Evolutionary conservation across 2,888 invertebrate genomes (phyloP), one percentile per base, ranked within the genome.

Genomic region (Leistus spinibarbis): DNA sequence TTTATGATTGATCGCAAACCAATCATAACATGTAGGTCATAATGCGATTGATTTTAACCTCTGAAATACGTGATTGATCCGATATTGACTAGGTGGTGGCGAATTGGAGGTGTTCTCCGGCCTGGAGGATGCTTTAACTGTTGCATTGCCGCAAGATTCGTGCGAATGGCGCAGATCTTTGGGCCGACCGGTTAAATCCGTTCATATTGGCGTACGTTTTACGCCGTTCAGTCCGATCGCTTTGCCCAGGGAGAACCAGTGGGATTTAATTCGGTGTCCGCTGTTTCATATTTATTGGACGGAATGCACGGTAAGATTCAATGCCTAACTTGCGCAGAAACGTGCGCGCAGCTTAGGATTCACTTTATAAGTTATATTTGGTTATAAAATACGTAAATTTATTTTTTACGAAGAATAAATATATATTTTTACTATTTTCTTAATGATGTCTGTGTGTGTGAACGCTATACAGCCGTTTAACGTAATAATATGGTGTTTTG

Each of bases 241-340:
- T 77, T 84, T 95, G 71, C 93, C 94, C 63, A 90, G 91, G 77
- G 92, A 91, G 66, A 90, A 90, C 73, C 90, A 92, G 83, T 91
- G 93, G 86, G 93, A 93, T 82, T 89, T 98, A 64, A 88, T 97
- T 76, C 93, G 95, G 79, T 93, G 95, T 81, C 96, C 97, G 10
- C 92, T 98, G 84, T 91, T 98, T 83, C 97, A 98, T 85, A 94
- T 96, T 76, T 98, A 93, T 85, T 97, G 97, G 93, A 97, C 95
- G 20, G 97, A 98, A 84, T 97, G 97, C 89, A 91, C 91, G 84
- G 97, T 97, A 88, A 88, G 91, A 87, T 1, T 57, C 54, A 57
- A 57, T 17, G 5, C 56, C 3, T 17, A 56, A 3, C 7, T 24
- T 4, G 24, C 24, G n/a, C n/a, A n/a, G n/a, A n/a, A n/a, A n/a